A percentile compares a stretch with the other conserved stretches of the same genome.
Evolutionary conservation across 2,113 vertebrate species (phyloP).

Genomic region (Nematolebias whitei): DNA sequence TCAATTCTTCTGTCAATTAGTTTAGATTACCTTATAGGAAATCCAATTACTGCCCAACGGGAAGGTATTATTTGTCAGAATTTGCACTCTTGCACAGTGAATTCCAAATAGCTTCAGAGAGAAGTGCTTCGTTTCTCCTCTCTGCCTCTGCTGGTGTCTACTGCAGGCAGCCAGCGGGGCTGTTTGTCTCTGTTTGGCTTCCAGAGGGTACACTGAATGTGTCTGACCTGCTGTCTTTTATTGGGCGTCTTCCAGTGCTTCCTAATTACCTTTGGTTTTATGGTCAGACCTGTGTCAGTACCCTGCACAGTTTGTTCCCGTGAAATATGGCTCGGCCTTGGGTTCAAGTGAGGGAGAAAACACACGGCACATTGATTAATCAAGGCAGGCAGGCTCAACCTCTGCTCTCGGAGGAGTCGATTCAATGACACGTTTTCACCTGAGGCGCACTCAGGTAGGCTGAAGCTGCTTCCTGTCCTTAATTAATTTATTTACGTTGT

Average conservation of each 20-base stretch:
- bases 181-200: slow-evolving; percentile 43
- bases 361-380: slow-evolving; percentile 76
- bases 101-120: slow-evolving; percentile 45
- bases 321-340: slow-evolving; percentile 80
- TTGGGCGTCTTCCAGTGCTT: slow-evolving; percentile 61
- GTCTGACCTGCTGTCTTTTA: slow-evolving; percentile 69
- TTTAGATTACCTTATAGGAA: slow-evolving; percentile 61
- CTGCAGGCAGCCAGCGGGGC: slow-evolving; percentile 9
- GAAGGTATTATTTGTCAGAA: slow-evolving; percentile 71
- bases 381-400: slow-evolving; percentile 68
- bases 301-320: slow-evolving; percentile 71
- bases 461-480: slow-evolving; percentile 63
- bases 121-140: slow-evolving; percentile 30
- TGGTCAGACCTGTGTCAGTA: slow-evolving; percentile 69
- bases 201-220: slow-evolving; percentile 49
- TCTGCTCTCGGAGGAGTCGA: slow-evolving; percentile 69
- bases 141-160: slow-evolving; percentile 27
- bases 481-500: slow-evolving; percentile 53
- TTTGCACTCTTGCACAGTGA: slow-evolving; percentile 49
- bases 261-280: slow-evolving; percentile 81
- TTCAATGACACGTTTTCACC: slow-evolving; percentile 76
- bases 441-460: slow-evolving; percentile 59
- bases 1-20: slow-evolving; percentile 68
- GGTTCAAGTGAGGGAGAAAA: slow-evolving; percentile 78
- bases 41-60: slow-evolving; percentile 62